Conservation (phyloP, 2,113 vertebrate genomes). For the Oreamnos americanus region DNA sequence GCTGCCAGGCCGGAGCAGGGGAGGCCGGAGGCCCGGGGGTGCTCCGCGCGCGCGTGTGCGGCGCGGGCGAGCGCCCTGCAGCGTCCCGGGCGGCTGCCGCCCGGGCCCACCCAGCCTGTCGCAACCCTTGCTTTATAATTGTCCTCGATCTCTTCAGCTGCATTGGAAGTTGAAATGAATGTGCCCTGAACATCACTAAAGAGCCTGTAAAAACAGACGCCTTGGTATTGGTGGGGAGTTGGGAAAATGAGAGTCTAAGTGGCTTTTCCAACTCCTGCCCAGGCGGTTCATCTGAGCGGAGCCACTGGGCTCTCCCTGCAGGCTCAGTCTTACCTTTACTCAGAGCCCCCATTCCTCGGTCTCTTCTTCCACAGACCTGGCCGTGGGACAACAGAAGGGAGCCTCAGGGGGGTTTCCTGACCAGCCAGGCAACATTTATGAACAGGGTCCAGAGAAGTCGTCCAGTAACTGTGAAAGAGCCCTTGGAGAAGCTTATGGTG, state of each 20-base stretch:
- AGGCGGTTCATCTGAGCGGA: not conserved
- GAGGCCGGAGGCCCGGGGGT: not conserved
- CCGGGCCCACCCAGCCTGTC: not conserved
- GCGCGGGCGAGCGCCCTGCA: not conserved
- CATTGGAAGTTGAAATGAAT: conserved; percentile 31
- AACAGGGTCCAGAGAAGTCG: not conserved
- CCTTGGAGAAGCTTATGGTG: not conserved
- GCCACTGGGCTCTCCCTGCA: not conserved
- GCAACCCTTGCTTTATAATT: not conserved
- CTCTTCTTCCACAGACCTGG: not conserved
- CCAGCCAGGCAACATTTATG: not conserved
- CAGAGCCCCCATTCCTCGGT: not conserved
- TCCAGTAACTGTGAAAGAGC: not conserved
- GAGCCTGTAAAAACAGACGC: not conserved
- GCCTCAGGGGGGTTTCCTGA: not conserved
- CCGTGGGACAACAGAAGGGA: not conserved
- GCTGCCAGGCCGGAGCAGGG: not conserved
- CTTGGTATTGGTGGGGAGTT: conserved; percentile 5
- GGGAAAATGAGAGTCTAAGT: conserved; percentile 31
- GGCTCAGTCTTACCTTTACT: not conserved
- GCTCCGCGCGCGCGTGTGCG: not conserved
- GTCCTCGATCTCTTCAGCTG: not conserved
- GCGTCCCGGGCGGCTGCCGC: not conserved
- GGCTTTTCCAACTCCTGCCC: conserved; percentile 47
- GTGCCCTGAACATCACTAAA: not conserved